phyloP scores from a whole-genome alignment of 2,113 vertebrate genomes.

The Cromileptes altivelis region DNA sequence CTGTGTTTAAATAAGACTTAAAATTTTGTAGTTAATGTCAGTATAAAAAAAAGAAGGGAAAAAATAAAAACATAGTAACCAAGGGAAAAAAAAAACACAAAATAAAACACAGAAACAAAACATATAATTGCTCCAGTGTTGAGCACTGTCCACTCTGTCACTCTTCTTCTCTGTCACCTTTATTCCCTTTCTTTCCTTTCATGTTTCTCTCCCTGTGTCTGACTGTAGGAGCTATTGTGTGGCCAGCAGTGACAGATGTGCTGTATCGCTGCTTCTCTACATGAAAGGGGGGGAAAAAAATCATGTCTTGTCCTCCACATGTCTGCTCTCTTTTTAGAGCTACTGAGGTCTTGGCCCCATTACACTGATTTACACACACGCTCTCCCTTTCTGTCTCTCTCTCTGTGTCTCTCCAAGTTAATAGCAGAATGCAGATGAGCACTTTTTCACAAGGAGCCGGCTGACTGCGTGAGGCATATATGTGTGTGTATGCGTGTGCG shows the following conservation, averaged over 20 bases:
- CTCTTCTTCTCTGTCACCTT: slow-evolving; percentile 55
- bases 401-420: slow-evolving; percentile 77
- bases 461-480: slow-evolving; percentile 52
- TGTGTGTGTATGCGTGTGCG: slow-evolving; percentile 36
- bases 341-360: slow-evolving; percentile 98
- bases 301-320: slow-evolving; percentile 96
- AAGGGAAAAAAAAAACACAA: background rate
- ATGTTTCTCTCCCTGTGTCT: slow-evolving; percentile 66
- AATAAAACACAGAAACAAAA: slow-evolving; percentile 67
- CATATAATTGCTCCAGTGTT: slow-evolving; percentile 5
- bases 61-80: background rate
- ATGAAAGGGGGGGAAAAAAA: slow-evolving; percentile 86
- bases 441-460: slow-evolving; percentile 79
- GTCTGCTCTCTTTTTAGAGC: slow-evolving; percentile 97
- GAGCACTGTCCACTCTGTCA: slow-evolving; percentile 26
- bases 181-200: slow-evolving; percentile 57
- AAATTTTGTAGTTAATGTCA: background rate
- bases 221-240: slow-evolving; percentile 88
- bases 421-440: slow-evolving; percentile 84
- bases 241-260: slow-evolving; percentile 95
- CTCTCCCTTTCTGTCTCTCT: slow-evolving; percentile 72
- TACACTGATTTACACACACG: slow-evolving; percentile 99
- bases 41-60: background rate
- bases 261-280: slow-evolving; percentile 93
- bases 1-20: background rate